Conservation (phyloP, 2,888 invertebrate species). For the Colletes collaris region DNA sequence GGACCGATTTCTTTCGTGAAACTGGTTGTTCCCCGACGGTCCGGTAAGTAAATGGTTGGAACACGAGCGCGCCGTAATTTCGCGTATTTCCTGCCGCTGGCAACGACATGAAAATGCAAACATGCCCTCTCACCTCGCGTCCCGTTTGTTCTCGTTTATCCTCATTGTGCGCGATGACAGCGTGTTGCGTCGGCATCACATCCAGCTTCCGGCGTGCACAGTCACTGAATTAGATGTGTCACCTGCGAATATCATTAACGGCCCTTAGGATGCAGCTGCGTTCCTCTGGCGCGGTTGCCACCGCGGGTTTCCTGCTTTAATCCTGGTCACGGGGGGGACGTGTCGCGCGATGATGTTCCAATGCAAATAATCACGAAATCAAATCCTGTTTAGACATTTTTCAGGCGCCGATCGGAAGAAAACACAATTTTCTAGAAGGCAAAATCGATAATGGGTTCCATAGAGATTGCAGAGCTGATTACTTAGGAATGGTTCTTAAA, state of each 20-base stretch:
- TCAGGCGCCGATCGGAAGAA: too few species aligned
- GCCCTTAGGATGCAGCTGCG: slow-evolving; percentile 70
- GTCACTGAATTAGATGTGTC: slow-evolving; percentile 77
- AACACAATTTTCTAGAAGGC: too few species aligned
- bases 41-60: slow-evolving; percentile 50
- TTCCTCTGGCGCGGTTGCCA: slow-evolving; percentile 23
- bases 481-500: too few species aligned
- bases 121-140: slow-evolving; percentile 72
- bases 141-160: slow-evolving; percentile 76
- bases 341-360: slow-evolving; percentile 43
- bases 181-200: slow-evolving; percentile 71
- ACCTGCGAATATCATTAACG: slow-evolving; percentile 76
- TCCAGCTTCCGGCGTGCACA: slow-evolving; percentile 74
- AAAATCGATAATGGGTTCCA: too few species aligned
- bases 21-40: slow-evolving; percentile 6
- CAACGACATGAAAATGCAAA: slow-evolving; percentile 76
- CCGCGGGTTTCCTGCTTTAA: slow-evolving; percentile 56
- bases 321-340: slow-evolving; percentile 31
- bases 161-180: slow-evolving; percentile 75
- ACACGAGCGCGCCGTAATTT: slow-evolving; percentile 62
- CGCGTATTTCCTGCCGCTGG: slow-evolving; percentile 70
- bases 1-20: slow-evolving; percentile 25
- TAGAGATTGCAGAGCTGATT: too few species aligned
- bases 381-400: too few species aligned
- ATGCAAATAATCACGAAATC: too few species aligned